Evolutionary conservation across 1,140 invertebrate species (phyloP).

Genomic region (Andrena cerasifolii): DNA sequence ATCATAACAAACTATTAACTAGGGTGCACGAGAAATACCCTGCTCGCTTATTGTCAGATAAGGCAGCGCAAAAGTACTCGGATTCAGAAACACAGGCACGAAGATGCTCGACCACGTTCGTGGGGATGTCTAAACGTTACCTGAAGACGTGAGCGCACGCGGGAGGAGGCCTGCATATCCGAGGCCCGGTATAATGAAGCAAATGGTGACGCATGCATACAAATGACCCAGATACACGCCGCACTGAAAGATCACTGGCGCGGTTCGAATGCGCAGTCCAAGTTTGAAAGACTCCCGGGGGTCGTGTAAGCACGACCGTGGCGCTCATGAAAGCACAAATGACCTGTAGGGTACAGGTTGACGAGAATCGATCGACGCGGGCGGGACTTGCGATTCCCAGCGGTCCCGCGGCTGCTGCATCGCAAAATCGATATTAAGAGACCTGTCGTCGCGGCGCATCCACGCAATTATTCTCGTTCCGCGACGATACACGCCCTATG

Average conservation of each 20-base stretch:
- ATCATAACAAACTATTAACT: neutral
- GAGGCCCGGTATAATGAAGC: conserved; percentile 38
- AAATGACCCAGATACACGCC: conserved; percentile 37
- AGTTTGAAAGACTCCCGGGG: conserved; percentile 55
- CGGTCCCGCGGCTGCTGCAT: neutral
- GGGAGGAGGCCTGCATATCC: conserved; percentile 2
- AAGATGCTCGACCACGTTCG: neutral
- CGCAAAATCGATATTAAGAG: conserved; percentile 55
- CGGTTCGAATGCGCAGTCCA: conserved; percentile 48
- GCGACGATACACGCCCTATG: conserved; percentile 21
- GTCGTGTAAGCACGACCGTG: conserved; percentile 51
- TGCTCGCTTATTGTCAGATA: too few species aligned
- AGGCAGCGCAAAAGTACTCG: too few species aligned
- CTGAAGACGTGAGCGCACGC: conserved; percentile 19
- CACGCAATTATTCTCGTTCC: conserved; percentile 17
- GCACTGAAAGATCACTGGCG: conserved; percentile 32
- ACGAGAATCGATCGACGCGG: conserved; percentile 56
- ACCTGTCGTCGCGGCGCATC: conserved; percentile 9
- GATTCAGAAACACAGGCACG: neutral
- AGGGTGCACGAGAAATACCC: neutral
- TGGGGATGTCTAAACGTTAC: neutral
- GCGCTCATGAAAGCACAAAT: conserved; percentile 55
- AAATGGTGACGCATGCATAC: conserved; percentile 52
- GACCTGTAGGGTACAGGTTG: conserved; percentile 45
- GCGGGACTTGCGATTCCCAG: conserved; percentile 47